Evolutionary conservation across 92 coral and sea anemone species (phyloP), one percentile per base, ranked within the genome.

Genomic region (Parazoanthus atlanticus): DNA sequence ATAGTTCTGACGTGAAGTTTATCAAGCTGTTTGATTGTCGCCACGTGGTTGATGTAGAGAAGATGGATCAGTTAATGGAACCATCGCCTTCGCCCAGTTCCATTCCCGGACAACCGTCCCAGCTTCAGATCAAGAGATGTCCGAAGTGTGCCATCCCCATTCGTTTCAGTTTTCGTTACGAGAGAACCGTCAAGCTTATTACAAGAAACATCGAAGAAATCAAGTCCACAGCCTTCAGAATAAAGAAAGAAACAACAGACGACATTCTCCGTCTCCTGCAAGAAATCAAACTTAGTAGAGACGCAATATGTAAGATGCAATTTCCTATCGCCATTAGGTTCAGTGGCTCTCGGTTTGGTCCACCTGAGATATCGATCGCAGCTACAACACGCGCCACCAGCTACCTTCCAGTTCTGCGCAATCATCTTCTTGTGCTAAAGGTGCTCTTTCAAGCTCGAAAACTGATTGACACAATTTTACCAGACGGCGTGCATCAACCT

Each of bases 61-160:
- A 52, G 77, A 94, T 95, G 91, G 98, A 95, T 40, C 83, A 64
- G 70, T 90, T 93, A 92, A 95, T 95, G 96, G 85, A 89, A 17
- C 23, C 34, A 29, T 4, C 38, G 25, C 47, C 78, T 70, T 67
- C 29, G 23, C 79, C 79, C 31, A 87, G 81, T 15, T 65, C 46
- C 47, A 38, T 76, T 23, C 85, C 41, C n/a, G 79, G 40, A 11
- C 28, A 4, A 29, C 28, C 61, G 21, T 80, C 65, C 69, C 61
- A 79, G 32, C 65, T 90, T 23, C 88, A 82, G 86, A 80, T 82
- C 58, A 90, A 82, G 73, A 6, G 33, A 0, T 90, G 93, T 41
- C 93, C 93, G 56, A 81, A 41, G 43, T 90, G 93, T 76, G 84
- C 79, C 85, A 87, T 88, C 82, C 90, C 85, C 71, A 86, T 90